Percentiles rank a stretch among this genome's conserved stretches.
These are phyloP conservation scores for Boloria euphrosyne DNA, from an alignment of 2,888 invertebrate genomes.

Conservation along the genomic window DNA sequence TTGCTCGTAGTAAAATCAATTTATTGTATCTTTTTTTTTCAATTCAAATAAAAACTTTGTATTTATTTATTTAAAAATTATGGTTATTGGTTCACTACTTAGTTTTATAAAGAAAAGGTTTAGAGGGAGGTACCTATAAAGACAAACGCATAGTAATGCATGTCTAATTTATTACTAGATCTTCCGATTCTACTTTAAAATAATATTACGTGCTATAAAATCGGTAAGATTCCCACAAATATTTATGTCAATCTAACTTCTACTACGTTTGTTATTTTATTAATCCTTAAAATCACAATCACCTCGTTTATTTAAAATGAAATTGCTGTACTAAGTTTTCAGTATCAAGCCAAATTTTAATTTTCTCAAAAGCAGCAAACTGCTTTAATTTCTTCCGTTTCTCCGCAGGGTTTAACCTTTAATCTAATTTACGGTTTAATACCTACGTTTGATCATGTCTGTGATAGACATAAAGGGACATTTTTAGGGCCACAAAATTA, in stretches of 20 bases:
- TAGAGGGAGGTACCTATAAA: too few species aligned
- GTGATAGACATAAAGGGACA: constrained; percentile 48
- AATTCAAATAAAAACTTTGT: too few species aligned
- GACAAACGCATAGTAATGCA: background rate
- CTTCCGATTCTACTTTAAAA: too few species aligned
- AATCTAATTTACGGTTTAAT: constrained; percentile 17
- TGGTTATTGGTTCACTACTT: too few species aligned
- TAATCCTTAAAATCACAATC: constrained; percentile 13
- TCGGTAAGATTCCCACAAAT: background rate
- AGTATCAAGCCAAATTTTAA: constrained; percentile 11
- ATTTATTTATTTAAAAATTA: too few species aligned
- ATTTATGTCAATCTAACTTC: background rate
- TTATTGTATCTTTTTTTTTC: too few species aligned
- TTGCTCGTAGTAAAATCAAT: too few species aligned
- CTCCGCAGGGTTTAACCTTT: constrained; percentile 13
- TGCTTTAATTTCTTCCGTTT: constrained; percentile 20
- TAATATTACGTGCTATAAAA: background rate
- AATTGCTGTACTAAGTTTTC: constrained; percentile 11
- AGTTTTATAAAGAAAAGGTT: too few species aligned
- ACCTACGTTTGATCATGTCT: constrained; percentile 37
- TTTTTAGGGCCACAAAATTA: constrained; percentile 38
- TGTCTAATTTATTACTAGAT: background rate
- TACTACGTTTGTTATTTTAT: background rate
- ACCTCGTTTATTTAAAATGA: constrained; percentile 4
- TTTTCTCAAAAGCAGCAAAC: constrained; percentile 10